A percentile compares a stretch with the other conserved stretches of the same genome.
These are phyloP conservation scores for Arge pagana DNA, from an alignment of 2,888 invertebrate genomes.

Conservation along the genomic window DNA sequence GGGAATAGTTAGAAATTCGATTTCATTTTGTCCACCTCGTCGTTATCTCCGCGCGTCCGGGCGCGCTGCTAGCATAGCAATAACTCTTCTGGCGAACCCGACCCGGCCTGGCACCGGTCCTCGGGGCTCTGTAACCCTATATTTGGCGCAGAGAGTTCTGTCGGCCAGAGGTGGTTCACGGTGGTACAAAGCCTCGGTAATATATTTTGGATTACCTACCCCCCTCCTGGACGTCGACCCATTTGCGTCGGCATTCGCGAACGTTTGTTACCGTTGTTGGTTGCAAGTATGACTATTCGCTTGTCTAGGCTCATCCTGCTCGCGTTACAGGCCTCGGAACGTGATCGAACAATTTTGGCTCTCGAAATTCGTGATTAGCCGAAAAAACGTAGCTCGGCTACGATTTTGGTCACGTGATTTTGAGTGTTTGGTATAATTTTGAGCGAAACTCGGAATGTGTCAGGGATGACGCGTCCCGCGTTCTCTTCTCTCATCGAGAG, in stretches of 20 bases:
- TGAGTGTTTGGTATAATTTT: no score
- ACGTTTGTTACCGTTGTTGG: not conserved
- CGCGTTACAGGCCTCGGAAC: no score
- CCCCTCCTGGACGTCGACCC: conserved; percentile 8
- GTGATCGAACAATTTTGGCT: no score
- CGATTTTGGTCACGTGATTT: no score
- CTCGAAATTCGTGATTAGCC: no score
- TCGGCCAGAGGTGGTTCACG: conserved; percentile 11
- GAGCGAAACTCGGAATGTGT: no score
- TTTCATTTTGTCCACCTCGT: conserved; percentile 15
- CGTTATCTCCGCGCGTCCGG: conserved; percentile 11
- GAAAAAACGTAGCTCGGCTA: no score
- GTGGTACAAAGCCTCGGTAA: conserved; percentile 51
- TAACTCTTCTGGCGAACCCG: conserved; percentile 15
- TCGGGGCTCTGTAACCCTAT: not conserved
- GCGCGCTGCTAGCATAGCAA: conserved; percentile 13
- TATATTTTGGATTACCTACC: conserved; percentile 47
- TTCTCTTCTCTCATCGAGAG: no score
- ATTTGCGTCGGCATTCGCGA: conserved; percentile 15
- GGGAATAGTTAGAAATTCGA: conserved; percentile 10
- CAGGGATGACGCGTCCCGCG: no score
- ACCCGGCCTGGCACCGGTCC: not conserved
- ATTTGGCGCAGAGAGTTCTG: no score
- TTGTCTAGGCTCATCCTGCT: no score
- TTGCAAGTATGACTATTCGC: no score